Evolutionary conservation across 2,797 vertebrate species (phyloP), one percentile per base, ranked within the genome.

Genomic region (Acestrorhynchus altus): DNA sequence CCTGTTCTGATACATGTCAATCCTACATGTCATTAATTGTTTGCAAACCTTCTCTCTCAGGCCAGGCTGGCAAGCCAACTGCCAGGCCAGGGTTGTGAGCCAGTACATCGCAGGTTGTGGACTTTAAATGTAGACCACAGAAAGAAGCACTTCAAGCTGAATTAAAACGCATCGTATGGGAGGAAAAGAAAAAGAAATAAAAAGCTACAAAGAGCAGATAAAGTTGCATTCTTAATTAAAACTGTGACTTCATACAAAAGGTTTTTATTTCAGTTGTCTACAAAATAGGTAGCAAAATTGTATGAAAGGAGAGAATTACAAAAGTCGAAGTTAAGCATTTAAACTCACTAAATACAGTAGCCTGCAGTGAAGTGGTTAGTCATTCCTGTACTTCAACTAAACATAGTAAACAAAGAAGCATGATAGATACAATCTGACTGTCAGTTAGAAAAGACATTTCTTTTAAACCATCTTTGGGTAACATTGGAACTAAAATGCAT

Each of bases 31-130:
- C 56, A n/a, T 39, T 3, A 63, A 35, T 20, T 39, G 7, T 40
- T 40, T 39, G 1, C n/a, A 7, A 2, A 10, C 10, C 31, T 8
- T 35, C 39, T 35, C 39, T 39, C 18, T 63, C 16, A 40, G 59
- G 59, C 1, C 9, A 1, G 59, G 59, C 0, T 63, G 31, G 59
- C 31, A 26, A 16, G 13, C 1, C 8, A 3, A 28, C 16, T 47
- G 64, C 8, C 10, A 67, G 15, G 24, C n/a, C 40, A 42, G 46
- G 13, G 64, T 47, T 47, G 64, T 67, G 64, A 67, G 65, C 46
- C 13, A 9, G 24, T 91, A 85, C 6, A 0, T 86, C 44, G 11
- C n/a, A 0, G 89, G 85, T 65, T 91, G 90, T 80, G 51, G 72
- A 1, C 22, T 85, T 26, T 81, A 42, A 79, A 31, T 4, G 28